Evolutionary conservation across 2,113 vertebrate species (phyloP), one percentile per base, ranked within the genome.

Genomic region (Dendropsophus ebraccatus): DNA sequence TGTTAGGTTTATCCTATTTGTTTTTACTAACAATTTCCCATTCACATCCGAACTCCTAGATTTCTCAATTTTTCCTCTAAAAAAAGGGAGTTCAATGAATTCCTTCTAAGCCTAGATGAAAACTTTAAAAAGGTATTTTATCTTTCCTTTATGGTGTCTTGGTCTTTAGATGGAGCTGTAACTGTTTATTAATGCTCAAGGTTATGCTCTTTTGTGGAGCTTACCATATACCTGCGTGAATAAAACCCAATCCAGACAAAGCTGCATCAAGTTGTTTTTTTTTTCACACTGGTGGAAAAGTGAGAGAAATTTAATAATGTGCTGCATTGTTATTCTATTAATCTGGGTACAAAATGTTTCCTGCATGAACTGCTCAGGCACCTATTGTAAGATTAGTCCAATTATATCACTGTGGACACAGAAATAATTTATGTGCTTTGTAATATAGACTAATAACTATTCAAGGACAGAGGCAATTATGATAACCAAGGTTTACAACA

Each of bases 371-470:
- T 17, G 82, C 58, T 65, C 52, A 77, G 72, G 73, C 32, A 50
- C 83, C 73, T 78, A 85, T 65, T 67, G 74, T 65, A 70, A 78
- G 45, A 85, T 78, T 77, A 85, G 83, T 60, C 83, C 73, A 69
- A 85, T 85, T 78, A 85, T 69, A 85, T 35, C 58, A 76, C 45
- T 85, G 83, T 85, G 83, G 83, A 78, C 74, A 85, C 23, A 78
- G 60, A 30, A 65, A 41, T 85, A 85, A 85, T 85, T 78, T 78
- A 85, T 85, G 47, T 85, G 60, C 74, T 85, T 69, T 78, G 74
- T 78, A 78, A 85, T 85, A 85, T 79, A 50, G 74, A 65, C 74
- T 69, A 85, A 85, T 85, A 78, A 69, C 73, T 85, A 85, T 85
- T 78, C 83, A 85, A 85, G 83, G 47, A 54, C 83, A 78, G 83